phyloP scores from a whole-genome alignment of 2,797 vertebrate species.

The Chloroceryle amazona region DNA sequence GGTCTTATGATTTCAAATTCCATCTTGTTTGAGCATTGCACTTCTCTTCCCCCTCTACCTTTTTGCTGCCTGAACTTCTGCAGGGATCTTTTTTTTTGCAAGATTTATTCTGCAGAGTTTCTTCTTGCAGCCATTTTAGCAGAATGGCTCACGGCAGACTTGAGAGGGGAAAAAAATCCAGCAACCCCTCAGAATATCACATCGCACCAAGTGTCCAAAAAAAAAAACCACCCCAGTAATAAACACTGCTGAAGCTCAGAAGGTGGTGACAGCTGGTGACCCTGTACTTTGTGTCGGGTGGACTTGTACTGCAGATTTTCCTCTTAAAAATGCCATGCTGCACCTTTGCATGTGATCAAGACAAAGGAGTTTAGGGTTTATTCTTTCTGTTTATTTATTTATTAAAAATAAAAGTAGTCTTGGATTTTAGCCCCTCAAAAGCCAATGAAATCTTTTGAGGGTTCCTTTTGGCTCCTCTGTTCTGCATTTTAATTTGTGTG shows the following conservation, averaged over 20 bases:
- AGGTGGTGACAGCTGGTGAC: background rate
- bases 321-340: background rate
- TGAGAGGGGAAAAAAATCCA: fast-evolving
- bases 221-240: background rate
- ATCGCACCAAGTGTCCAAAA: background rate
- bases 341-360: background rate
- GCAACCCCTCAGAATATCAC: background rate
- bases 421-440: background rate
- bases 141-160: background rate
- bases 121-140: background rate
- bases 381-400: background rate
- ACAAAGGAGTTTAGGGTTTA: background rate
- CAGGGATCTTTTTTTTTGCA: background rate
- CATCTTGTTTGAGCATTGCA: background rate
- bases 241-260: background rate
- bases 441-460: background rate
- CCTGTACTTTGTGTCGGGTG: background rate
- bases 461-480: background rate
- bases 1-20: background rate
- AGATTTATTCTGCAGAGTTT: background rate
- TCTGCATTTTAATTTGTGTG: background rate
- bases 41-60: background rate
- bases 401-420: no score
- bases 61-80: background rate
- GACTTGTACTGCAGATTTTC: background rate